phyloP scores from a whole-genome alignment of 2,113 vertebrate species.

The Rostratula benghalensis region DNA sequence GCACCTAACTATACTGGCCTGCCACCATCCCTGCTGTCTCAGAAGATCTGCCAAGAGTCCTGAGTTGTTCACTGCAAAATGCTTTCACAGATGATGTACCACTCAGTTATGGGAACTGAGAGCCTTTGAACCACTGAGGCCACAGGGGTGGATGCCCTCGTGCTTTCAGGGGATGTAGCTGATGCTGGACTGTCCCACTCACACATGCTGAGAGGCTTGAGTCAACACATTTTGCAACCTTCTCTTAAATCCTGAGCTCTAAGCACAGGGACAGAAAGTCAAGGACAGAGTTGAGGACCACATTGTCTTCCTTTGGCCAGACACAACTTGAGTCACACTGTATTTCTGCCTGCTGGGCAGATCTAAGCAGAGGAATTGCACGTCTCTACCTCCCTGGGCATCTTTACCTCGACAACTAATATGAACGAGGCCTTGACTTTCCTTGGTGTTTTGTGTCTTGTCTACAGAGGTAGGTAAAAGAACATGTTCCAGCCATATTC shows the following conservation, averaged over 20 bases:
- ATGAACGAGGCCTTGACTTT: not conserved
- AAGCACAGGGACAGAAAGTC: not conserved
- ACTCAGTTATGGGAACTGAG: accelerated
- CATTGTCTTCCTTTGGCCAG: not conserved
- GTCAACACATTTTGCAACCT: not conserved
- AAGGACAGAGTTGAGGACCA: not conserved
- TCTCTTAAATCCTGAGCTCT: not conserved
- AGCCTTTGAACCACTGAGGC: not conserved
- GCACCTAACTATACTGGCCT: accelerated
- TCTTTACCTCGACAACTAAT: not conserved
- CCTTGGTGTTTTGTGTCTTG: not conserved
- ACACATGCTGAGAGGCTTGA: not conserved
- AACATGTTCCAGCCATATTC: not conserved
- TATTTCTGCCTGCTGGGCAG: not conserved
- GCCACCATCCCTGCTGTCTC: not conserved
- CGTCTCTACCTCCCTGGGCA: not conserved
- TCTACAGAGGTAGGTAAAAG: not conserved
- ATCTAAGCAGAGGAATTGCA: not conserved
- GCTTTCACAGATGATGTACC: not conserved
- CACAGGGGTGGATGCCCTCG: not conserved
- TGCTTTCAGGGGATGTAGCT: not conserved
- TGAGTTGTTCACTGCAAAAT: not conserved
- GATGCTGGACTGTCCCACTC: not conserved
- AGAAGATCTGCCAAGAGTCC: not conserved
- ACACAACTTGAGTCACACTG: accelerated